These are phyloP conservation scores for Agrochola lychnidis DNA, from an alignment of 2,888 invertebrate genomes.

Conservation along the genomic window DNA sequence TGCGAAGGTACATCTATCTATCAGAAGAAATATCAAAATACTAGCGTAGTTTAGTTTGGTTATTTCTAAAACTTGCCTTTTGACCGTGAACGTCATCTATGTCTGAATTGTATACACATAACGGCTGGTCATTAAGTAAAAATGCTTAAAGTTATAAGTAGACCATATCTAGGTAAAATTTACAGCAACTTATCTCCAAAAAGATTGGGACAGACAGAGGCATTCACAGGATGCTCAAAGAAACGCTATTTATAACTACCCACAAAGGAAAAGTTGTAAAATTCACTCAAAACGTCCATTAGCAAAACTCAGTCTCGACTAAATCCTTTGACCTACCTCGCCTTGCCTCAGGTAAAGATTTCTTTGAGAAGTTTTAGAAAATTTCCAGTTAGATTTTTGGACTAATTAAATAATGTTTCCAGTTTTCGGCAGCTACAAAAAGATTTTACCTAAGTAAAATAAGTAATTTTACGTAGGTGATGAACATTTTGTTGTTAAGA, in stretches of 20 bases:
- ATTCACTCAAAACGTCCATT: conserved; percentile 28
- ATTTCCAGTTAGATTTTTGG: conserved; percentile 21
- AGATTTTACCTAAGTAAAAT: background rate
- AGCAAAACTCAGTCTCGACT: conserved; percentile 9
- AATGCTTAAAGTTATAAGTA: background rate
- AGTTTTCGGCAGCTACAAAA: conserved; percentile 14
- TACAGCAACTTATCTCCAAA: background rate
- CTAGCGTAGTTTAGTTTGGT: no score
- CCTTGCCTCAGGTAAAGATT: conserved; percentile 5
- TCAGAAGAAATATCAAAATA: background rate
- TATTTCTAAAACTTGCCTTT: background rate
- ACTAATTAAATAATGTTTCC: conserved; percentile 31
- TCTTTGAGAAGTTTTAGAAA: conserved; percentile 28
- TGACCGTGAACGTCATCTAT: background rate
- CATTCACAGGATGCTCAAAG: conserved; percentile 32
- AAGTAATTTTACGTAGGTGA: background rate
- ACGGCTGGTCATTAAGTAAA: background rate
- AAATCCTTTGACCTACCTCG: conserved; percentile 46
- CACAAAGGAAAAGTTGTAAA: conserved; percentile 51
- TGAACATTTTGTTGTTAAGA: background rate
- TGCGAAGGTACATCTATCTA: no score
- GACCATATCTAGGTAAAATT: background rate
- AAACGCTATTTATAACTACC: conserved; percentile 34
- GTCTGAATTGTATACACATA: background rate
- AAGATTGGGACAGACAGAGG: background rate